A percentile compares a stretch with the other conserved stretches of the same genome.
Conservation (phyloP, 2,113 vertebrate species). For the Manacus vitellinus region DNA sequence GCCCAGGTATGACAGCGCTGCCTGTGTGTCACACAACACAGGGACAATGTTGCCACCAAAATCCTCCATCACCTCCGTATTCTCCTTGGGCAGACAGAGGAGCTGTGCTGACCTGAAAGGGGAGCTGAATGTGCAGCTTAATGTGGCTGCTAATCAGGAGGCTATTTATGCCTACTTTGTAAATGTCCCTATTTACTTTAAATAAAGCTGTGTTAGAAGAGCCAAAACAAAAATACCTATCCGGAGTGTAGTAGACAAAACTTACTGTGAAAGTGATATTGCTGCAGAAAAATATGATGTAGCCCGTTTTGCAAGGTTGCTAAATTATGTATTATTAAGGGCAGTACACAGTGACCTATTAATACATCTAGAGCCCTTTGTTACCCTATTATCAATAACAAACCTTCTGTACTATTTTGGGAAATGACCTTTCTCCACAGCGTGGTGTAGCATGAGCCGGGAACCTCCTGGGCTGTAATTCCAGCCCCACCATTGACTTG, state of each 20-base stretch:
- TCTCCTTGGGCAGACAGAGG: background rate
- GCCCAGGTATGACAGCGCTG: background rate
- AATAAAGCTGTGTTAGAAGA: background rate
- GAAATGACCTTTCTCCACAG: constrained; percentile 59
- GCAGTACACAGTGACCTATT: background rate
- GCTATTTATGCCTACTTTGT: background rate
- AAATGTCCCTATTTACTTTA: background rate
- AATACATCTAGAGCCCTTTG: constrained; percentile 36
- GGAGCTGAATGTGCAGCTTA: background rate
- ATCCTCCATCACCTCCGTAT: background rate
- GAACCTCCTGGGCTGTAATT: constrained; percentile 33
- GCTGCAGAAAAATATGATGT: background rate
- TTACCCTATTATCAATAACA: constrained; percentile 51
- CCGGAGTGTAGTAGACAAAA: background rate
- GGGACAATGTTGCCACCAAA: background rate
- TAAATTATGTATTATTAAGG: constrained; percentile 7
- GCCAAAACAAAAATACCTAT: background rate
- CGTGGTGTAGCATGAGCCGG: background rate
- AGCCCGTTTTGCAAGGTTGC: background rate
- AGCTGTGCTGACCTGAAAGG: background rate
- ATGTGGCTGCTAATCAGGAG: background rate
- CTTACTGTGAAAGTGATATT: background rate
- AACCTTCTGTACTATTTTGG: constrained; percentile 49
- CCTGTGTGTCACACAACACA: background rate
- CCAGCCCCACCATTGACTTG: constrained; percentile 12